Evolutionary conservation across 2,113 vertebrate genomes (phyloP).

Genomic region (Paradoxurus hermaphroditus): DNA sequence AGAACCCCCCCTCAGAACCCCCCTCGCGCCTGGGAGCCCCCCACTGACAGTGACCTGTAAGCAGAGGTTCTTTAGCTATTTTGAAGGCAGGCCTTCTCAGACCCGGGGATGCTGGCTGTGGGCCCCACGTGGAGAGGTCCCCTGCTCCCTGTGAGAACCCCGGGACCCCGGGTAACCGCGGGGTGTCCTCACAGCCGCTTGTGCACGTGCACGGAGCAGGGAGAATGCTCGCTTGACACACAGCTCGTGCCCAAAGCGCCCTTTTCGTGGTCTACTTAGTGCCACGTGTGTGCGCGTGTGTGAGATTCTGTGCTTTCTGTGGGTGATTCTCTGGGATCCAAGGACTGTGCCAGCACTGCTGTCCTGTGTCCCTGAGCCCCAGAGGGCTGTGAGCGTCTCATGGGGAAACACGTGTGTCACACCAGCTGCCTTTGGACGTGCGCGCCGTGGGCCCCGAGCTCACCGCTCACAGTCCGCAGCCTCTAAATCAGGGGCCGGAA

Average conservation of each 20-base stretch:
- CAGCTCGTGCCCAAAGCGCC: neutral
- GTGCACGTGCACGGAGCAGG: neutral
- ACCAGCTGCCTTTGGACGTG: accelerated
- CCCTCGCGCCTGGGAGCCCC: too few species aligned
- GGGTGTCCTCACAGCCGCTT: accelerated
- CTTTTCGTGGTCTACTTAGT: neutral
- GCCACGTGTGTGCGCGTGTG: neutral
- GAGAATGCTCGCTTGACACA: neutral
- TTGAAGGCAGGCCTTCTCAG: neutral
- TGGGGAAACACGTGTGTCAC: accelerated
- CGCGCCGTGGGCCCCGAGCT: neutral
- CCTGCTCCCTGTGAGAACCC: neutral
- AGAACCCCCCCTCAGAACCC: neutral
- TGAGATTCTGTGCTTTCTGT: neutral
- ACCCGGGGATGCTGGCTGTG: too few species aligned
- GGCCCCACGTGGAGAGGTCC: neutral
- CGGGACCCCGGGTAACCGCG: too few species aligned
- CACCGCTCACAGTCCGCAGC: accelerated
- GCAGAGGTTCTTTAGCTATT: neutral
- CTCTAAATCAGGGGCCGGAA: neutral
- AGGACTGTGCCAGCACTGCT: too few species aligned
- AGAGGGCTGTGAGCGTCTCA: neutral
- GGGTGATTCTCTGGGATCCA: neutral
- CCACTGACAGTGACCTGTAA: neutral
- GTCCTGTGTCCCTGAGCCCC: neutral